A percentile compares a stretch with the other conserved stretches of the same genome.
Conservation (phyloP, 2,797 vertebrate species). For the Lates japonicus region DNA sequence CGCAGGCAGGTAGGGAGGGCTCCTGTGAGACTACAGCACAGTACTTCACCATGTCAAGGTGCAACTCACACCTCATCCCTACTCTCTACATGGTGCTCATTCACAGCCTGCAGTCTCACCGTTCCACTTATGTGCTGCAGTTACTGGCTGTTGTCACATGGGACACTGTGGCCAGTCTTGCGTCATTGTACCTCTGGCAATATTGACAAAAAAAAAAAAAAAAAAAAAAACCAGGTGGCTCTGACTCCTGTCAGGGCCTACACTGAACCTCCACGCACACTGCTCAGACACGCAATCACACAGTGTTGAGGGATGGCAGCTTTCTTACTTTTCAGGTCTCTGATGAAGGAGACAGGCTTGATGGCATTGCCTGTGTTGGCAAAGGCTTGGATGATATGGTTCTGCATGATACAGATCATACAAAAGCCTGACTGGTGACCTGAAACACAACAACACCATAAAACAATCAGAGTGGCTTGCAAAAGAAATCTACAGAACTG, state of each 20-base stretch:
- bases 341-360: slow-evolving; percentile 96
- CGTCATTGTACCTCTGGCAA: slow-evolving; percentile 41
- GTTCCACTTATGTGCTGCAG: slow-evolving; percentile 59
- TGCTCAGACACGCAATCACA: slow-evolving; percentile 8
- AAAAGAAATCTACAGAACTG: background rate
- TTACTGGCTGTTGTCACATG: slow-evolving; percentile 40
- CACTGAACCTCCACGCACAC: slow-evolving; percentile 7
- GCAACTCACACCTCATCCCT: slow-evolving; percentile 51
- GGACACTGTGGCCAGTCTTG: slow-evolving; percentile 35
- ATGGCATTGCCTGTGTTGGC: slow-evolving; percentile 96
- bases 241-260: slow-evolving; percentile 25
- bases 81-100: slow-evolving; percentile 45
- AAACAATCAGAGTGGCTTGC: background rate
- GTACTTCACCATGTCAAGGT: slow-evolving; percentile 54
- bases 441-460: slow-evolving; percentile 68
- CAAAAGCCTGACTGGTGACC: slow-evolving; percentile 96
- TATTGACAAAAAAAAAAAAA: slow-evolving; percentile 8
- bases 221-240: slow-evolving; percentile 10
- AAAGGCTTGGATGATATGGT: slow-evolving; percentile 95
- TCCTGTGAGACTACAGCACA: slow-evolving; percentile 63
- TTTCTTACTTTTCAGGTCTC: slow-evolving; percentile 95
- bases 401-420: slow-evolving; percentile 99
- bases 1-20: slow-evolving; percentile 40
- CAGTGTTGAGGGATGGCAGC: background rate
- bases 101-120: slow-evolving; percentile 60